Percentiles rank a stretch among this genome's conserved stretches.
Conservation (phyloP, 2,888 invertebrate species). For the Dichetophora obliterata region DNA sequence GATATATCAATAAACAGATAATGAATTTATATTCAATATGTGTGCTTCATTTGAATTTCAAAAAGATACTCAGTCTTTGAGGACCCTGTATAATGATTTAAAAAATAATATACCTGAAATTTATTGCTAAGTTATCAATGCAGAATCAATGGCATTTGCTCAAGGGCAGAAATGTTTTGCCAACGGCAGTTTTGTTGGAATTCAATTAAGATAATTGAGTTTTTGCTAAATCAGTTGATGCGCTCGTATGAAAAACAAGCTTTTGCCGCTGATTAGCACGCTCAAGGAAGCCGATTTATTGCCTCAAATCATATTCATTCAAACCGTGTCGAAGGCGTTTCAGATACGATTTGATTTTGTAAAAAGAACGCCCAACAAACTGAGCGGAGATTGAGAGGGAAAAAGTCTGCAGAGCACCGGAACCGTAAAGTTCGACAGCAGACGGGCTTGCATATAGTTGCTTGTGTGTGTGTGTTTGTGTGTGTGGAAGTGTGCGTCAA, state of each 20-base stretch:
- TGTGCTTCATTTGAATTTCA: too few relatives aligned
- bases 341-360: slow-evolving; percentile 2
- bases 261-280: slow-evolving; percentile 59
- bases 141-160: too few relatives aligned
- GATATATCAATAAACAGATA: too few relatives aligned
- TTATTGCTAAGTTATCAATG: too few relatives aligned
- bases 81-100: too few relatives aligned
- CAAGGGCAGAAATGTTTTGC: background rate
- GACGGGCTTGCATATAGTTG: too few relatives aligned
- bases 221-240: slow-evolving; percentile 25
- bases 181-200: slow-evolving; percentile 26
- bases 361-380: background rate
- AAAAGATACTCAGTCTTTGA: too few relatives aligned
- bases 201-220: slow-evolving; percentile 42
- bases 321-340: slow-evolving; percentile 13
- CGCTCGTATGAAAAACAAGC: background rate
- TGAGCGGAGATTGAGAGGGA: background rate
- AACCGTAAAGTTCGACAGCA: background rate
- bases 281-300: slow-evolving; percentile 60
- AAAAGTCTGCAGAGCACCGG: background rate
- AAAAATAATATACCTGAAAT: too few relatives aligned
- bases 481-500: background rate
- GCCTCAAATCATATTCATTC: slow-evolving; percentile 52
- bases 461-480: background rate
- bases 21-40: too few relatives aligned